These are phyloP conservation scores for Amphimedon queenslandica DNA, from an alignment of 37 sponge, comb jelly and placozoan genomes.

Conservation along the genomic window DNA sequence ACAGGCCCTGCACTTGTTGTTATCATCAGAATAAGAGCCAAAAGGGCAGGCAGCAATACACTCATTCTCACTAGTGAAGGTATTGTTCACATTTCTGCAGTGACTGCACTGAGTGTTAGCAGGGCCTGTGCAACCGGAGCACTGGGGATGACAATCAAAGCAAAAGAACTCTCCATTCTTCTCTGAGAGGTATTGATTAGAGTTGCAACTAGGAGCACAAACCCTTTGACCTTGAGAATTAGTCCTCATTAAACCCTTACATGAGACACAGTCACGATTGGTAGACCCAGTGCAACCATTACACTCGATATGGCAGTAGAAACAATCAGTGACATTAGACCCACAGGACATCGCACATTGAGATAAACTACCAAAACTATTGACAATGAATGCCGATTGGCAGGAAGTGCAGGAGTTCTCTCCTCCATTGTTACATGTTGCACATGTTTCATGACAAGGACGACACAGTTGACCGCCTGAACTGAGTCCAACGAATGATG, in stretches of 20 bases:
- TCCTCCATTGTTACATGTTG: constrained; percentile 10
- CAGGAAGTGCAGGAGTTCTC: constrained; percentile 17
- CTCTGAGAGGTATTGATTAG: constrained; percentile 18
- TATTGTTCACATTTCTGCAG: constrained; percentile 7
- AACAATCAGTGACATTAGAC: background rate
- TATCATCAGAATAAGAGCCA: background rate
- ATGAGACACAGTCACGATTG: constrained; percentile 19
- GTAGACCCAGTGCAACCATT: constrained; percentile 28
- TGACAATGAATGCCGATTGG: constrained; percentile 1
- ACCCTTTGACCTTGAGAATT: background rate
- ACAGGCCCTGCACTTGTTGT: background rate
- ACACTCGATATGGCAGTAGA: constrained; percentile 16
- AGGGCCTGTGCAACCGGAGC: constrained; percentile 34
- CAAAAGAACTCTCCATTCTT: constrained; percentile 13
- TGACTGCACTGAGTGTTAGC: constrained; percentile 10
- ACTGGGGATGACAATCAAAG: constrained; percentile 11
- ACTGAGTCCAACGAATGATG: background rate
- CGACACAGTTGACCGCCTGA: constrained; percentile 16
- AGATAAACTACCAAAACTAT: background rate
- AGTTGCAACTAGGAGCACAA: constrained; percentile 12
- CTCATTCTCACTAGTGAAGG: background rate
- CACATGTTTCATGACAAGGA: constrained; percentile 39
- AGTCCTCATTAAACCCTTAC: background rate
- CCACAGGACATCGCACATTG: constrained; percentile 6
- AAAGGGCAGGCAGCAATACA: background rate